Evolutionary conservation across 2,113 vertebrate genomes (phyloP).

Genomic region (Trichomycterus rosablanca): DNA sequence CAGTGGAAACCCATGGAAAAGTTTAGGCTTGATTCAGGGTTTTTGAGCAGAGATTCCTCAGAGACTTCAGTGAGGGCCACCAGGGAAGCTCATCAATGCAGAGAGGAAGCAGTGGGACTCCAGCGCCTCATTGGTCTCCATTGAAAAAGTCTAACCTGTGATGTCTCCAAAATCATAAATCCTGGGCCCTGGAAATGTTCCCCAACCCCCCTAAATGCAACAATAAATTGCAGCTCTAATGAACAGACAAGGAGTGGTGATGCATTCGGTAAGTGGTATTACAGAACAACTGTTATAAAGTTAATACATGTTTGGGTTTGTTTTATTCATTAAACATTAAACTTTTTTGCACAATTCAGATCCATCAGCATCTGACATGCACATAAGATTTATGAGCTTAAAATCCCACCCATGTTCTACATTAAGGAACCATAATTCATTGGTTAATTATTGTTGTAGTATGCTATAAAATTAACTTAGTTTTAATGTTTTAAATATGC

Average conservation of each 20-base stretch:
- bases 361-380: no score
- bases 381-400: no score
- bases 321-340: no score
- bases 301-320: no score
- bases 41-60: background rate
- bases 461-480: no score
- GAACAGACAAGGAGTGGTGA: slow-evolving; percentile 42
- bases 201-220: slow-evolving; percentile 2
- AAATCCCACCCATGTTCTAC: no score
- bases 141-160: slow-evolving; percentile 1
- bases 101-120: slow-evolving; percentile 6
- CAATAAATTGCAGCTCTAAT: slow-evolving; percentile 47
- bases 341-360: no score
- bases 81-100: background rate
- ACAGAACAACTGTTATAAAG: slow-evolving; percentile 50
- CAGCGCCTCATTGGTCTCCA: background rate
- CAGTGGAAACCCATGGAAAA: no score
- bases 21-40: no score
- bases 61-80: background rate
- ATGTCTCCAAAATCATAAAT: slow-evolving; percentile 37
- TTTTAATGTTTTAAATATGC: no score
- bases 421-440: no score
- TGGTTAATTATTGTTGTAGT: no score
- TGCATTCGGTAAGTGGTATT: slow-evolving; percentile 45
- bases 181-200: slow-evolving; percentile 8